Evolutionary conservation across 2,113 vertebrate species (phyloP), one percentile per base, ranked within the genome.

Genomic region (Polypterus senegalus): DNA sequence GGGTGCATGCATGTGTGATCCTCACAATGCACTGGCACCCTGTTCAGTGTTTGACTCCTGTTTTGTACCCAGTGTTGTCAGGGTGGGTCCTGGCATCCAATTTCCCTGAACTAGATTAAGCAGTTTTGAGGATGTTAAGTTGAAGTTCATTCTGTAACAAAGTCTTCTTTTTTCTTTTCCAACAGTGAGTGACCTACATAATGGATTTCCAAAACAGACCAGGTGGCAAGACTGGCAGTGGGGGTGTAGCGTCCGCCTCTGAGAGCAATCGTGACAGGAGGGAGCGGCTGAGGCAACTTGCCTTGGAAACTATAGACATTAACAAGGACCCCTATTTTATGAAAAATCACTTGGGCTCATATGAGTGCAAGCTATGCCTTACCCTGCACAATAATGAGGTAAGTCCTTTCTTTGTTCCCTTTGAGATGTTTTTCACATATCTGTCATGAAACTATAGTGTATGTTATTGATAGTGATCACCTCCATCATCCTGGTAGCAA

Each of bases 281-380:
- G 55, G 96, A 97, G 62, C 73, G 96, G 44, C 83, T 99, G 27
- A 82, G 95, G 11, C 96, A 99, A 77, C 78, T 99, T 67, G 96
- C 95, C 0, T 67, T 99, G 49, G 96, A 99, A 27, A 97, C 96
- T 5, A 99, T 99, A 1, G 96, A 98, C 75, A 98, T 98, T 76
- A 98, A 98, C 71, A 97, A 97, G 87, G 96, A 99, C 47, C 96
- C 96, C 0, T 99, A 99, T 62, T 99, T 99, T 72, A 99, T 99
- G 96, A 99, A 99, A 63, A 99, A 99, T 68, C 96, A 99, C 66
- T 76, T 99, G 79, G 96, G 96, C 6, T 99, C 96, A 0, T 99
- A 99, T 0, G 96, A 99, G 61, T 99, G 96, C 72, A 99, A 99
- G 70, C 89, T 99, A 10, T 99, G 96, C 68, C 82, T 99, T 61